Percentiles rank a stretch among this genome's conserved stretches.
Evolutionary conservation across 2,888 invertebrate species (phyloP).

Genomic region (Acronicta alni): DNA sequence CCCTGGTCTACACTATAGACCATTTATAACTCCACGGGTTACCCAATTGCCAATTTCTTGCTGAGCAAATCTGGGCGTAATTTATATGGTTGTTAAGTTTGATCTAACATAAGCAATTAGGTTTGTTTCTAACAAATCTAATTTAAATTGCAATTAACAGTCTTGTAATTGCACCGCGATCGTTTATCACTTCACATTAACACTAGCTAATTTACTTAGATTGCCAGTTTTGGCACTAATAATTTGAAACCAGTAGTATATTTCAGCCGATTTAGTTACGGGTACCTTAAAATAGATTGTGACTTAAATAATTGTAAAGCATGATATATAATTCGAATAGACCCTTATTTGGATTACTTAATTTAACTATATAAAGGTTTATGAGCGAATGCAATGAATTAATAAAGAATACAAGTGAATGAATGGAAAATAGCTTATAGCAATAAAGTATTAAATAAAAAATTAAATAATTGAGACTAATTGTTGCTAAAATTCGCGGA

Average conservation of each 20-base stretch:
- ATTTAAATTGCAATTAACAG: conserved; percentile 37
- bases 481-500: too few relatives aligned
- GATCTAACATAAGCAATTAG: conserved; percentile 17
- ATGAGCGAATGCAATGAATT: too few relatives aligned
- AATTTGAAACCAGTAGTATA: conserved; percentile 28
- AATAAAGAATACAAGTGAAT: too few relatives aligned
- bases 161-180: conserved; percentile 22
- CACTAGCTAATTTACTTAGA: conserved; percentile 22
- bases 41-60: too few relatives aligned
- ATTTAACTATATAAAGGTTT: neutral
- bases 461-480: too few relatives aligned
- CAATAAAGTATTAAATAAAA: too few relatives aligned
- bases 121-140: conserved; percentile 21
- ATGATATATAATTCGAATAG: conserved; percentile 11
- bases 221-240: conserved; percentile 26
- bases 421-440: too few relatives aligned
- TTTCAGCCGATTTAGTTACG: conserved; percentile 21
- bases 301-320: conserved; percentile 16
- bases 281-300: conserved; percentile 4
- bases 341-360: conserved; percentile 18
- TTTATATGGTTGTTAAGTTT: neutral
- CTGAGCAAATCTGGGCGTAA: too few relatives aligned
- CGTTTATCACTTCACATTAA: conserved; percentile 38
- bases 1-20: too few relatives aligned
- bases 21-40: too few relatives aligned